Evolutionary conservation across 2,113 vertebrate genomes (phyloP), one percentile per base, ranked within the genome.

Genomic region (Lichenostomus cassidix): DNA sequence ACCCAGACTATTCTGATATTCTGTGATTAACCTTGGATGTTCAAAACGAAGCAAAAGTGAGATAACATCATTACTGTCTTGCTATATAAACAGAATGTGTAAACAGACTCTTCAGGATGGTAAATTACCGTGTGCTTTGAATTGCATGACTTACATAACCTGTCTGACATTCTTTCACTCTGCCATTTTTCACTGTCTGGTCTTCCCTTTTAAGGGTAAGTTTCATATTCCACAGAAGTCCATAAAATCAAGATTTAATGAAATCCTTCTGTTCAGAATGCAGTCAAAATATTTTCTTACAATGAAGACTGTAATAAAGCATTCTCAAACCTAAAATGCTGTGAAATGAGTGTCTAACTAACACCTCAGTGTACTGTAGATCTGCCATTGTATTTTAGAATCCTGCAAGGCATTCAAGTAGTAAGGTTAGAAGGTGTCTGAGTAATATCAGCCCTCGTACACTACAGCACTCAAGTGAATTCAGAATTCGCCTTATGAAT

Each of bases 61-160:
- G 92, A 96, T 92, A 95, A 71, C 58, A 94, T 94, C 78, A 87
- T 87, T 83, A 67, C 41, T 91, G 69, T 69, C 93, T 95, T 96
- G 77, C 42, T 94, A 37, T 92, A 62, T 92, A 95, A 94, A 94
- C 59, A 95, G 94, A 96, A 93, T 71, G 23, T 55, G 74, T 58
- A 92, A 85, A 85, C 56, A 94, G 27, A 47, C 74, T 91, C 80
- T 94, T 82, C 62, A 91, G 65, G 47, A 55, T 50, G 70, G 42
- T 81, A 87, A 88, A 52, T 93, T 94, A 95, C 79, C 6, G 2
- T 83, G 56, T 80, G 82, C 35, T 68, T 91, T 83, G 63, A 83
- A 63, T 88, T 90, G 5, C 22, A 53, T 73, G 84, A 69, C 71
- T 94, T 95, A 79, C n/a, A 87, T 86, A 78, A 92, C 58, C 56